Evolutionary conservation across 2,113 vertebrate species (phyloP), one percentile per base, ranked within the genome.

Genomic region (Actenoides hombroni): DNA sequence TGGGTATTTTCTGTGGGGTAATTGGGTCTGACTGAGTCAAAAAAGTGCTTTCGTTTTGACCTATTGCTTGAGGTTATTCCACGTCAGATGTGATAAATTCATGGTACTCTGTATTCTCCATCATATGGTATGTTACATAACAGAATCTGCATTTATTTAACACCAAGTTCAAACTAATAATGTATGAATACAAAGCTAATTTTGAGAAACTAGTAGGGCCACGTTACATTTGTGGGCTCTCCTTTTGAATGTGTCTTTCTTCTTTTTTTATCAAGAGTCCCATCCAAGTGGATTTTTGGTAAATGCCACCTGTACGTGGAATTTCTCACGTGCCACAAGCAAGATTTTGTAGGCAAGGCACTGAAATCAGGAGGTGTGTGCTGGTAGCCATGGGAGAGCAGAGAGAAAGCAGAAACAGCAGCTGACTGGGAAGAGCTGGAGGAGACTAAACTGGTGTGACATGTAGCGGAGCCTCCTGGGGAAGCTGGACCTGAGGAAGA

Each of bases 391-490:
- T 5, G 16, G 24, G 31, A 77, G 37, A 68, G 48, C 54, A 83
- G 28, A 51, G 86, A 40, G 65, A 23, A 37, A 77, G 56, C 46
- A 82, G 37, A 44, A 71, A 21, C 5, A 63, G n/a, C n/a, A 93
- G 42, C 46, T 70, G 54, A 35, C 35, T 49, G 56, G 23, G 44
- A 81, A 56, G 29, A 61, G 25, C 49, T 67, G 65, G 65, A 69
- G 54, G 39, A 87, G 29, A 8, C 25, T n/a, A 3, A 0, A 0
- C 1, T 29, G 18, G 3, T 4, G 2, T 37, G 64, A 44, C 11
- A 13, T 8, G 20, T 6, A 29, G 23, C 0, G 0, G 44, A 77
- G 26, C 14, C 59, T 86, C 37, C 25, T 59, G 49, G 51, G 5
- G 33, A 70, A 77, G 42, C 31, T 49, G 57, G 53, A 35, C 19